phyloP scores from a whole-genome alignment of 2,113 vertebrate genomes.

The Conger conger region DNA sequence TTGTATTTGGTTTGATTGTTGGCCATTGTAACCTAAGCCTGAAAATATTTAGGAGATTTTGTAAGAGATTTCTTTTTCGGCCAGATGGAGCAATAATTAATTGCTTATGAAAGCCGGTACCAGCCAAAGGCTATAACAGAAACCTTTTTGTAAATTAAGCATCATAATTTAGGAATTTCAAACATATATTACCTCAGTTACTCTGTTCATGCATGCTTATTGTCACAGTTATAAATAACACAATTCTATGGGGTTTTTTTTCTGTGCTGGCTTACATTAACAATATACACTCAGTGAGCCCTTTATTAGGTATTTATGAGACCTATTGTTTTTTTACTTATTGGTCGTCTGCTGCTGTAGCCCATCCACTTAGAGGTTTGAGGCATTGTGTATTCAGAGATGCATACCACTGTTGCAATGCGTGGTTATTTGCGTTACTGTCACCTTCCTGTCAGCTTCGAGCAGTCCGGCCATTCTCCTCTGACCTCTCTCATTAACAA shows the following conservation, averaged over 20 bases:
- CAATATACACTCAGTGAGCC: too few species aligned
- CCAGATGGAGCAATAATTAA: slow-evolving; percentile 61
- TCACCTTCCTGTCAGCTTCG: too few species aligned
- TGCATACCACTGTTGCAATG: too few species aligned
- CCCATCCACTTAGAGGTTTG: too few species aligned
- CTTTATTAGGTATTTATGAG: too few species aligned
- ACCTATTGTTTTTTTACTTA: too few species aligned
- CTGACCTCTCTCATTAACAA: too few species aligned
- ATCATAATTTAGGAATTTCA: slow-evolving; percentile 55
- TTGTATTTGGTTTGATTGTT: slow-evolving; percentile 62
- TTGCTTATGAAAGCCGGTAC: slow-evolving; percentile 58
- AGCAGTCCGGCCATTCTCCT: too few species aligned
- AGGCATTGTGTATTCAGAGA: too few species aligned
- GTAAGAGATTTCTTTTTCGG: too few species aligned
- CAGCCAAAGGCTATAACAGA: slow-evolving; percentile 57
- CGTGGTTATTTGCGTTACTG: too few species aligned
- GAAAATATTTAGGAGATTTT: slow-evolving; percentile 56
- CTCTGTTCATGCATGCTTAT: slow-evolving; percentile 30
- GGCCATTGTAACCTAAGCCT: slow-evolving; percentile 53
- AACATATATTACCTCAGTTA: slow-evolving; percentile 42
- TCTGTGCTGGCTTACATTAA: slow-evolving; percentile 13
- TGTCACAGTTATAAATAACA: slow-evolving; percentile 35
- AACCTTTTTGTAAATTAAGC: slow-evolving; percentile 51
- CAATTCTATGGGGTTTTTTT: slow-evolving; percentile 26
- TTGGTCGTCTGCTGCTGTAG: too few species aligned